Conservation (phyloP, 2,888 invertebrate species). For the Epinotia demarniana region DNA sequence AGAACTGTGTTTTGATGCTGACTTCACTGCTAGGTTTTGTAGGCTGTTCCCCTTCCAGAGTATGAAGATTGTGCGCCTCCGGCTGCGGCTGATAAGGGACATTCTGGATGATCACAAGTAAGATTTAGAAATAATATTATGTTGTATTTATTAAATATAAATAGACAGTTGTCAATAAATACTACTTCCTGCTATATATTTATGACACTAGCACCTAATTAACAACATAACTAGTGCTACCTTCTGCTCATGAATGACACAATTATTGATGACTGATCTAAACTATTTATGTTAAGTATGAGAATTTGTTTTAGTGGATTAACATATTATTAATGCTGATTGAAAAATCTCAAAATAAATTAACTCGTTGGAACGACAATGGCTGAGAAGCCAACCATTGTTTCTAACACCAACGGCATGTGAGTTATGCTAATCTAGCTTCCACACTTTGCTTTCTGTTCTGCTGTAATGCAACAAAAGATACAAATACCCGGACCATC, state of each 20-base stretch:
- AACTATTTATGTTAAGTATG: background rate
- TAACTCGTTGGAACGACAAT: background rate
- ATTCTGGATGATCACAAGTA: constrained; percentile 89
- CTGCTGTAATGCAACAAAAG: background rate
- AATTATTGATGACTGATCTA: background rate
- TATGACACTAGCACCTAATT: background rate
- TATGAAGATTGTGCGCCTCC: constrained; percentile 93
- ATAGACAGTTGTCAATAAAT: background rate
- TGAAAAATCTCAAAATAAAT: background rate
- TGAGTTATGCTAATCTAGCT: constrained; percentile 7
- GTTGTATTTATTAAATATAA: background rate
- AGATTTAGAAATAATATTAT: constrained; percentile 60
- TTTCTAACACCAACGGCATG: background rate
- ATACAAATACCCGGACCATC: background rate
- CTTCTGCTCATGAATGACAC: background rate
- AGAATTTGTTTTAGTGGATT: background rate
- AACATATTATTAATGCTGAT: background rate
- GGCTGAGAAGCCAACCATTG: background rate
- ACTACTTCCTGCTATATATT: background rate
- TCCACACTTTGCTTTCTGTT: background rate
- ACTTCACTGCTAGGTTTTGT: constrained; percentile 91
- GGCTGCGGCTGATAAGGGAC: constrained; percentile 88
- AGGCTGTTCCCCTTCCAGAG: constrained; percentile 94
- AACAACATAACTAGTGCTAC: background rate
- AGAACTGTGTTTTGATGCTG: constrained; percentile 78